Percentiles rank a stretch among this genome's conserved stretches.
Conservation (phyloP, 1,140 invertebrate genomes). For the Leptinotarsa lineolata region DNA sequence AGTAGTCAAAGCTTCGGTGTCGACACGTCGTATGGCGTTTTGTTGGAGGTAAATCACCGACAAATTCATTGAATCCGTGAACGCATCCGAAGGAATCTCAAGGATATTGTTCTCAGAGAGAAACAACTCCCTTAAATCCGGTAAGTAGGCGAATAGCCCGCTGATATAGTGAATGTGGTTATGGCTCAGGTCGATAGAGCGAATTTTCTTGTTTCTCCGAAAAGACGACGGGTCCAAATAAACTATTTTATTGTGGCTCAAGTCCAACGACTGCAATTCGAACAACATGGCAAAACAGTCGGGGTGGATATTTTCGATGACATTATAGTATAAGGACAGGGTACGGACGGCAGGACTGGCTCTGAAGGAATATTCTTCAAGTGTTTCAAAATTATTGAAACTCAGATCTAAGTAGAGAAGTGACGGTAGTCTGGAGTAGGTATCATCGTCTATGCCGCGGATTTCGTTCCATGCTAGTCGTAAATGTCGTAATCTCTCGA, state of each 20-base stretch:
- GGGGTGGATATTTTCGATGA: conserved; percentile 76
- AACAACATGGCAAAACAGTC: conserved; percentile 74
- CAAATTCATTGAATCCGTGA: conserved; percentile 74
- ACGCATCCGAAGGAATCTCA: conserved; percentile 80
- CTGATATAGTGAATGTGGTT: conserved; percentile 86
- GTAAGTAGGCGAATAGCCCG: conserved; percentile 78
- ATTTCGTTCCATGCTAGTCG: conserved; percentile 85
- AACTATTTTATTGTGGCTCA: conserved; percentile 86
- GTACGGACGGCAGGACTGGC: conserved; percentile 78
- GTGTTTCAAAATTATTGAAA: conserved; percentile 79
- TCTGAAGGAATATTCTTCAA: conserved; percentile 76
- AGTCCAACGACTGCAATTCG: conserved; percentile 80
- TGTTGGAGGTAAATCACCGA: conserved; percentile 85
- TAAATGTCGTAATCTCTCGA: conserved; percentile 74
- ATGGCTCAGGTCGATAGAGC: conserved; percentile 83
- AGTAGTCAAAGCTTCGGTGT: conserved; percentile 72
- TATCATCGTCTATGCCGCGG: conserved; percentile 69
- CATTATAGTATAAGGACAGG: conserved; percentile 82
- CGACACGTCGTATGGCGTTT: conserved; percentile 80
- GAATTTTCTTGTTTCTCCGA: conserved; percentile 71
- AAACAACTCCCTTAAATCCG: conserved; percentile 78
- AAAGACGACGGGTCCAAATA: conserved; percentile 74
- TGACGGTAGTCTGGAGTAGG: conserved; percentile 71
- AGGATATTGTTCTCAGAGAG: conserved; percentile 90
- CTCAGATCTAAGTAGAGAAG: conserved; percentile 81